Evolutionary conservation across 2,113 vertebrate genomes (phyloP).

Genomic region (Spilogale gracilis): DNA sequence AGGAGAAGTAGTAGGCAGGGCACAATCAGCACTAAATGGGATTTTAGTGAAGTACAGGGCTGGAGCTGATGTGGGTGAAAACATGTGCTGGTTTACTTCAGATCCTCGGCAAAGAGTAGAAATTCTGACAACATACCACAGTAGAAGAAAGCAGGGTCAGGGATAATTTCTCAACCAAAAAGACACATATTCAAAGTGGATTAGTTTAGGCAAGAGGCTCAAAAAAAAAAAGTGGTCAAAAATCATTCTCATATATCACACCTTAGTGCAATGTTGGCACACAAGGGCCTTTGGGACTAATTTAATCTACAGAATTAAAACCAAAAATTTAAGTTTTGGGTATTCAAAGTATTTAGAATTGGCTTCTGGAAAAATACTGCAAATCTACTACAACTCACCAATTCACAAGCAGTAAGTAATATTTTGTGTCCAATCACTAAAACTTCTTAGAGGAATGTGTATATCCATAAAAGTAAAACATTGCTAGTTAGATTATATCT

Average conservation of each 20-base stretch:
- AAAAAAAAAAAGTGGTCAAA: conserved; percentile 70
- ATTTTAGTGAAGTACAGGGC: conserved; percentile 88
- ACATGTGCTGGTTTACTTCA: conserved; percentile 93
- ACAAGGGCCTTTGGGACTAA: conserved; percentile 51
- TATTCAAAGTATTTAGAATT: conserved; percentile 56
- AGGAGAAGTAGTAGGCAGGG: conserved; percentile 92
- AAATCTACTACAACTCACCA: conserved; percentile 20
- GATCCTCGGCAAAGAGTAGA: conserved; percentile 95
- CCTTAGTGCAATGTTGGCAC: not conserved
- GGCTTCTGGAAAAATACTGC: not conserved
- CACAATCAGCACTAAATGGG: conserved; percentile 91
- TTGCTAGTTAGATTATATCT: not conserved
- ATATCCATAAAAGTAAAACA: conserved; percentile 30
- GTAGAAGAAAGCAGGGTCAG: conserved; percentile 83
- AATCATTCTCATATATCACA: conserved; percentile 24
- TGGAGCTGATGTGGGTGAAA: conserved; percentile 92
- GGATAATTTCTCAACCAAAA: conserved; percentile 64
- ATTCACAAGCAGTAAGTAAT: conserved; percentile 37
- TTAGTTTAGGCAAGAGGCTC: conserved; percentile 62
- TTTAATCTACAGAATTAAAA: conserved; percentile 52
- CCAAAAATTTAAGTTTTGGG: not conserved
- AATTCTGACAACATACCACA: conserved; percentile 92
- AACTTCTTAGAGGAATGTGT: conserved; percentile 41
- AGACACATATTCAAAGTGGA: conserved; percentile 63
- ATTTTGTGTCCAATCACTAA: conserved; percentile 46